phyloP scores from a whole-genome alignment of 2,797 vertebrate species.

The Adelosebastes latens region DNA sequence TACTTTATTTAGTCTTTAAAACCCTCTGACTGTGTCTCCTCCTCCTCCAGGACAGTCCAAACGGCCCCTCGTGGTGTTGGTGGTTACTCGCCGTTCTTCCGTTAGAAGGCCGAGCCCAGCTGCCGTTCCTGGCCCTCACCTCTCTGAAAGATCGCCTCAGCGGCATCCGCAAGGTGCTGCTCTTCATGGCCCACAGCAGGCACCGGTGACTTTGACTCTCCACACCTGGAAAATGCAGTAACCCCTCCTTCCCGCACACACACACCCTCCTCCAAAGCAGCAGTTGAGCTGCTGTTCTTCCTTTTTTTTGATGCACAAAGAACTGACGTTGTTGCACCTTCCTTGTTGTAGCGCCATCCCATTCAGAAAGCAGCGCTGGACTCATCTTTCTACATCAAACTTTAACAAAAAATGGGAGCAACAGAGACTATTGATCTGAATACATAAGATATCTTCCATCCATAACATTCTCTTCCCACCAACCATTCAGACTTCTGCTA shows the following conservation, averaged over 20 bases:
- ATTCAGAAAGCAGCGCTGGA: not conserved
- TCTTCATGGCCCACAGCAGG: slow-evolving; percentile 89
- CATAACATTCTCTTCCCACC: not conserved
- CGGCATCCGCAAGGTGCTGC: slow-evolving; percentile 87
- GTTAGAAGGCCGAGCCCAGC: slow-evolving; percentile 89
- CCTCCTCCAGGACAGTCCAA: slow-evolving; percentile 83
- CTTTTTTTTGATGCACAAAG: slow-evolving; percentile 41
- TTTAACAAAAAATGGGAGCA: not conserved
- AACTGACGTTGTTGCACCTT: slow-evolving; percentile 9
- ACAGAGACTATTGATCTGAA: not conserved
- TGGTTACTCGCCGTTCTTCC: slow-evolving; percentile 92
- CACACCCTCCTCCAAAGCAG: slow-evolving; percentile 9
- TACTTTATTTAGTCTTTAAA: not conserved
- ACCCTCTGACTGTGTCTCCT: not conserved
- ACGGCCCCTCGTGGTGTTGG: slow-evolving; percentile 94
- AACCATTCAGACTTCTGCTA: not conserved
- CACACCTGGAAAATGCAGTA: not conserved
- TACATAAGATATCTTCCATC: not conserved
- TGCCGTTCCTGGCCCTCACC: slow-evolving; percentile 90
- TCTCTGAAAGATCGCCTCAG: slow-evolving; percentile 90
- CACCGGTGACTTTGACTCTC: slow-evolving; percentile 76
- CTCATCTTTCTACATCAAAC: slow-evolving; percentile 1
- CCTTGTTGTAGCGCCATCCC: not conserved
- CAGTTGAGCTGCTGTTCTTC: slow-evolving; percentile 45
- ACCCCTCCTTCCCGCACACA: not conserved